Conservation (phyloP, 2,797 vertebrate genomes). For the Simalia tracyae region DNA sequence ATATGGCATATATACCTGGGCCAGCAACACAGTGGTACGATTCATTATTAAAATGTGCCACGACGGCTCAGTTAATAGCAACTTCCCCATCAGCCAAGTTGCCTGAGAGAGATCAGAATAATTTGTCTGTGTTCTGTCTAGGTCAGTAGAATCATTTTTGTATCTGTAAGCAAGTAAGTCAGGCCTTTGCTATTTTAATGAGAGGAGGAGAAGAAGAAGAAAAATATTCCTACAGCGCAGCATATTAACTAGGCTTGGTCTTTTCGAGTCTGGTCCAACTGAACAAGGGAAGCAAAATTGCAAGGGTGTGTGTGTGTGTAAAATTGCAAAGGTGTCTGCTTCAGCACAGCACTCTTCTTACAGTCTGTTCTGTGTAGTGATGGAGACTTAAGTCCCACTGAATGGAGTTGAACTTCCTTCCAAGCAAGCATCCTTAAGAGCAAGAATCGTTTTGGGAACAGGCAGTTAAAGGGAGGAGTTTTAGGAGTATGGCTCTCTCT, state of each 20-base stretch:
- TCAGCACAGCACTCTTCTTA: neutral
- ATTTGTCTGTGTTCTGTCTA: slow-evolving; percentile 46
- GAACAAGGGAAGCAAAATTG: neutral
- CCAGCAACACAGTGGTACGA: slow-evolving; percentile 39
- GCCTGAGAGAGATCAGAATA: neutral
- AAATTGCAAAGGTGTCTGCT: neutral
- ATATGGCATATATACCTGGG: slow-evolving; percentile 38
- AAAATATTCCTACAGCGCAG: slow-evolving; percentile 10
- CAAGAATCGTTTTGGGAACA: neutral
- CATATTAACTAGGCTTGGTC: neutral
- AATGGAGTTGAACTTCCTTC: neutral
- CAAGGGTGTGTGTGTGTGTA: neutral
- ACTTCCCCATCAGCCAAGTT: slow-evolving; percentile 18
- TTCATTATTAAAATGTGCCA: slow-evolving; percentile 54
- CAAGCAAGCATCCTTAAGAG: neutral
- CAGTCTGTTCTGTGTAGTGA: neutral
- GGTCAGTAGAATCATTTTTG: slow-evolving; percentile 34
- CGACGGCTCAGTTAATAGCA: neutral
- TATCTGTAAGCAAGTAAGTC: slow-evolving; percentile 47
- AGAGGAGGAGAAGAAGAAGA: slow-evolving; percentile 18
- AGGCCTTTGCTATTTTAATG: slow-evolving; percentile 47
- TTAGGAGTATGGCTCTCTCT: neutral
- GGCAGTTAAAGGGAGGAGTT: neutral
- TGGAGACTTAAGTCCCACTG: neutral
- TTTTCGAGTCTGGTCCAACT: neutral